Conservation (phyloP, 2,888 invertebrate genomes). For the Xylota segnis region DNA sequence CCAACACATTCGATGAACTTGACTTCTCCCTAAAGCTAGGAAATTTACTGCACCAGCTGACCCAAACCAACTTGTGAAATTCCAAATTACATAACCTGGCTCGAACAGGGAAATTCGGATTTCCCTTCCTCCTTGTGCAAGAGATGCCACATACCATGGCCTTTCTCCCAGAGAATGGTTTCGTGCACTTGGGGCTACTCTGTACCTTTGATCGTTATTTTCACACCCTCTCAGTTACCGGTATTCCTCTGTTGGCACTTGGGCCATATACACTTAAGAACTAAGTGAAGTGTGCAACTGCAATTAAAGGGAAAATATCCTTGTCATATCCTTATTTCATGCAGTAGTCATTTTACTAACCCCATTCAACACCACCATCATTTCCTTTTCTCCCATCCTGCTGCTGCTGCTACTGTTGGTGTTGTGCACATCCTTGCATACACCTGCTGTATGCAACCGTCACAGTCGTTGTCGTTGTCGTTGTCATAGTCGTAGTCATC, state of each 20-base stretch:
- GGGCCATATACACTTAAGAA: conserved; percentile 44
- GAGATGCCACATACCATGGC: not conserved
- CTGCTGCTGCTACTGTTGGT: conserved; percentile 14
- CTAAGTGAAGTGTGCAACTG: conserved; percentile 71
- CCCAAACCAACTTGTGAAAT: conserved; percentile 13
- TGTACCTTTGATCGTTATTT: conserved; percentile 19
- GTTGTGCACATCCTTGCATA: conserved; percentile 20
- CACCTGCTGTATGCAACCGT: conserved; percentile 1
- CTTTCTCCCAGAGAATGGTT: not conserved
- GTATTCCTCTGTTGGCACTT: conserved; percentile 55
- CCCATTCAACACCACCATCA: conserved; percentile 23
- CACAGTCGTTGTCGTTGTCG: too few species aligned
- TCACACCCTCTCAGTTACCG: conserved; percentile 4
- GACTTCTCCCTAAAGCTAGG: not conserved
- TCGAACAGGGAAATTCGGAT: not conserved
- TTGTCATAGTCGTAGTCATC: not conserved
- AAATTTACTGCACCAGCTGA: not conserved
- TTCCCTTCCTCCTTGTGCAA: not conserved
- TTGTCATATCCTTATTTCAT: conserved; percentile 68
- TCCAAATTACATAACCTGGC: conserved; percentile 6
- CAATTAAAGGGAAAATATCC: conserved; percentile 71
- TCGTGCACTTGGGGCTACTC: conserved; percentile 22
- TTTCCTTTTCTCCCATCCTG: conserved; percentile 2
- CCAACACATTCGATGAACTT: not conserved
- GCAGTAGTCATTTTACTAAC: conserved; percentile 45